Conservation (phyloP, 2,797 vertebrate species). For the Otolemur crassicaudatus region DNA sequence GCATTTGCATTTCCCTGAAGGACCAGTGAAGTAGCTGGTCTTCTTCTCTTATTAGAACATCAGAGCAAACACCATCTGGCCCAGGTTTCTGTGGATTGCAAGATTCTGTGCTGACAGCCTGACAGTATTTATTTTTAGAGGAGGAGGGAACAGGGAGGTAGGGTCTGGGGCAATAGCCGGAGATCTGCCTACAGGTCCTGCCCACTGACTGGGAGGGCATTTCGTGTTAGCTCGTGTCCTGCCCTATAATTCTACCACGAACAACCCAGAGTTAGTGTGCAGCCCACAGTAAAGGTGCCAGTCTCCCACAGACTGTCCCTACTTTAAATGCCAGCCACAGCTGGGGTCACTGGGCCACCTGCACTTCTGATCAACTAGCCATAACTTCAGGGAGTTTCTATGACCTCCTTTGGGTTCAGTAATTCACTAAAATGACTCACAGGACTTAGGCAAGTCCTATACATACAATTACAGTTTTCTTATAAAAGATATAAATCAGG, state of each 20-base stretch:
- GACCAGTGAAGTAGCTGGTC: not conserved
- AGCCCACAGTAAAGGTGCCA: not conserved
- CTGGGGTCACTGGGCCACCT: not conserved
- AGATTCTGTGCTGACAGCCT: not conserved
- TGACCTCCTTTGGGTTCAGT: not conserved
- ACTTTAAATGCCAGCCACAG: not conserved
- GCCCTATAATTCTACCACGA: not conserved
- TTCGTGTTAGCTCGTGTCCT: not conserved
- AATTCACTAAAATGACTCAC: not conserved
- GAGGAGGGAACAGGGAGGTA: not conserved
- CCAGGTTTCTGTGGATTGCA: not conserved
- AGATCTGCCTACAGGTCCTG: not conserved
- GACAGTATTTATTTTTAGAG: not conserved
- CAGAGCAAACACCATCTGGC: not conserved
- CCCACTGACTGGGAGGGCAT: accelerated
- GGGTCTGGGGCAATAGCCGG: no score
- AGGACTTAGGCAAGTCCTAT: not conserved
- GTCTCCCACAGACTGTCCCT: not conserved
- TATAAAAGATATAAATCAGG: not conserved
- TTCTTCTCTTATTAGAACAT: not conserved
- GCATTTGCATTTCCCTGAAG: not conserved
- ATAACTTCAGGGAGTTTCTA: not conserved
- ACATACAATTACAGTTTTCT: not conserved
- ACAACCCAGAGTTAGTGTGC: not conserved
- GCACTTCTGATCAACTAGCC: not conserved